Percentiles rank a stretch among this genome's conserved stretches.
Evolutionary conservation across 2,797 vertebrate species (phyloP).

Genomic region (Lates japonicus): DNA sequence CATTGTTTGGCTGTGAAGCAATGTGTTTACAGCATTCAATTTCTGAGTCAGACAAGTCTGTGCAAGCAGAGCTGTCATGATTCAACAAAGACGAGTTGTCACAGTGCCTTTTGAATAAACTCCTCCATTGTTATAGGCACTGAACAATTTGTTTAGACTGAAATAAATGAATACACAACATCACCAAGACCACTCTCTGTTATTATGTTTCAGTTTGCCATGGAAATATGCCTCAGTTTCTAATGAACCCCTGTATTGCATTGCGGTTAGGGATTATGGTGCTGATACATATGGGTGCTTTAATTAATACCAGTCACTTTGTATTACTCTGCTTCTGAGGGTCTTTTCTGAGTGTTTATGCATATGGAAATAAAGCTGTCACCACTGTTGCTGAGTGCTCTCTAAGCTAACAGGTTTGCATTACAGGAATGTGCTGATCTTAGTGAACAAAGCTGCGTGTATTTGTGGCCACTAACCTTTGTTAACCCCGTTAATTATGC

Average conservation of each 20-base stretch:
- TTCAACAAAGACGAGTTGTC: slow-evolving; percentile 66
- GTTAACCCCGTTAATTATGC: slow-evolving; percentile 60
- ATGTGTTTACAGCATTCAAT: slow-evolving; percentile 59
- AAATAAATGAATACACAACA: slow-evolving; percentile 45
- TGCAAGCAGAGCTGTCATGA: slow-evolving; percentile 54
- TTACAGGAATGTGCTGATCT: slow-evolving; percentile 62
- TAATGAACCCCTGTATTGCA: slow-evolving; percentile 36
- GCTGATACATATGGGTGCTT: slow-evolving; percentile 40
- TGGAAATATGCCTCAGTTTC: slow-evolving; percentile 25
- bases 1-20: slow-evolving; percentile 49
- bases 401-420: slow-evolving; percentile 61
- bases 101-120: slow-evolving; percentile 55
- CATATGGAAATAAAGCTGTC: slow-evolving; percentile 70
- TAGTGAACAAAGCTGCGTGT: slow-evolving; percentile 26
- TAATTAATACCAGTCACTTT: slow-evolving; percentile 72
- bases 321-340: slow-evolving; percentile 51
- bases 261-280: slow-evolving; percentile 34
- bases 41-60: slow-evolving; percentile 45
- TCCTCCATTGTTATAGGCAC: slow-evolving; percentile 49
- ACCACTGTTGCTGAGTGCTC: slow-evolving; percentile 36
- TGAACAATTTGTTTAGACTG: slow-evolving; percentile 51
- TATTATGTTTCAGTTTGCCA: slow-evolving; percentile 35
- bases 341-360: slow-evolving; percentile 53
- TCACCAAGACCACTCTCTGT: slow-evolving; percentile 9
- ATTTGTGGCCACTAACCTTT: slow-evolving; percentile 56